These are phyloP conservation scores for Calcarius ornatus DNA, from an alignment of 2,113 vertebrate genomes.

Conservation along the genomic window DNA sequence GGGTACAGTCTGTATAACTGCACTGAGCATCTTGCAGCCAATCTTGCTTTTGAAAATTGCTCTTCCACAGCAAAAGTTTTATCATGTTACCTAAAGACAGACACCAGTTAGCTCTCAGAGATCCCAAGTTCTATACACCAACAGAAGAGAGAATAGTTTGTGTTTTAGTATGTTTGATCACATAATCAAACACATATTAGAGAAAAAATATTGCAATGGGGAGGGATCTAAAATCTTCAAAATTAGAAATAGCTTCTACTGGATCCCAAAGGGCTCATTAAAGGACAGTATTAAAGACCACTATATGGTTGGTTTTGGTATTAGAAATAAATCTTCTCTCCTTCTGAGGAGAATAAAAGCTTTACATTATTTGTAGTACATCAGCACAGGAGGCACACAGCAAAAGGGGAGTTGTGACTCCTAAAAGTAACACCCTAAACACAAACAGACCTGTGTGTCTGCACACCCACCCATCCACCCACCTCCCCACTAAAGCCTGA, in stretches of 20 bases:
- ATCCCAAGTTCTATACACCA: background rate
- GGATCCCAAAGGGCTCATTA: background rate
- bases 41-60: background rate
- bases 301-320: background rate
- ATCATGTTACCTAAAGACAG: background rate
- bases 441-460: accelerated
- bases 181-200: background rate
- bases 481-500: background rate
- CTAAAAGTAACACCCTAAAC: background rate
- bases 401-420: background rate
- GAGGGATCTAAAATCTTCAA: background rate
- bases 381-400: background rate
- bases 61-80: background rate
- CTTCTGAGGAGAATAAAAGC: background rate
- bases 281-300: background rate
- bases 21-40: background rate
- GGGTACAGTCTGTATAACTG: background rate
- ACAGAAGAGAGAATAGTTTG: background rate
- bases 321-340: background rate
- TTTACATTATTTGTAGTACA: background rate
- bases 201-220: background rate
- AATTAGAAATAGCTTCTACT: background rate
- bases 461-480: background rate
- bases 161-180: background rate
- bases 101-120: background rate